Base-by-base conservation (phyloP, 2,888 invertebrate genomes). In the Cotesia congregata region DNA sequence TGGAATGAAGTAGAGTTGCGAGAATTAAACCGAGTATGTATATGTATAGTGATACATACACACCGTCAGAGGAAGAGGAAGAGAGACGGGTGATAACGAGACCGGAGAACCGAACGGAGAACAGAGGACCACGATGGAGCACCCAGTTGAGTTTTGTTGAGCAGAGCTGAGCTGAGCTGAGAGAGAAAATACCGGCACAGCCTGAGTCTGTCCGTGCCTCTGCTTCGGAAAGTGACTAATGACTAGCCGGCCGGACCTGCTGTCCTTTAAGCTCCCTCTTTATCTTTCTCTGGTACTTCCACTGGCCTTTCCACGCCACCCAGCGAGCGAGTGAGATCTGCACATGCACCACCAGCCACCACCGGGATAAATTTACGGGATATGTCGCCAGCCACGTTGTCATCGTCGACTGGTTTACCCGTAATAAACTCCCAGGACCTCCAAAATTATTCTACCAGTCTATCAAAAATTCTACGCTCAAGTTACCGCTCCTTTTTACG, bases 221-320 rank as follows among this genome's bases (percentile, higher is more conserved):
- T 88, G 89, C 88, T 89, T 89, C 88, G 89, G 88, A 88, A 89
- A 89, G 88, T 89, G 89, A 89, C 89, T 88, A 89, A 89, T 89
- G 89, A 89, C 89, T 87, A 86, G 84, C 85, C 83, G 83, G 82
- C 82, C 83, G 83, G 83, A 85, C 84, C 83, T 83, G 83, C 83
- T 83, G 83, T 86, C 86, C 85, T 85, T 85, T 50, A 12, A 7
- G 50, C 83, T 85, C 86, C 83, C 65, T 62, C 72, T 15, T 39
- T 72, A 20, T 17, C 67, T 59, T 62, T 72, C 67, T 40, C 68
- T 41, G 67, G 40, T 40, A 9, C 59, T 67, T 70, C 75, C 5
- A 39, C 40, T 70, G 20, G 71, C 62, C 60, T 71, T 71, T 71
- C 17, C 61, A 62, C 61, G 81, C 87, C 86, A 87, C 86, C 86